These are phyloP conservation scores for Halcyon chelicuti DNA, from an alignment of 2,797 vertebrate species.

Conservation along the genomic window DNA sequence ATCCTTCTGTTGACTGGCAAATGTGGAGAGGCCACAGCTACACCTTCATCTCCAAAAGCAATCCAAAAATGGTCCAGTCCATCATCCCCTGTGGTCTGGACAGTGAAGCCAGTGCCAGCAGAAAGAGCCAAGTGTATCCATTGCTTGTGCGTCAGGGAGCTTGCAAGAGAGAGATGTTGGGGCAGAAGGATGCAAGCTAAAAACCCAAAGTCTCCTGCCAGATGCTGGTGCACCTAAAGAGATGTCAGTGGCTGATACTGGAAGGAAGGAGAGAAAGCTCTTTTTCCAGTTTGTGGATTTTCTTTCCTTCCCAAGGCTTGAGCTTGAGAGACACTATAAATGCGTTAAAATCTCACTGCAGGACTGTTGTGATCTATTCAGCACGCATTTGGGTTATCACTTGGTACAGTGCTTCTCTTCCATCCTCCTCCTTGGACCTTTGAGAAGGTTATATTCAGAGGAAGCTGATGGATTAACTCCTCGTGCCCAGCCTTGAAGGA, in stretches of 20 bases:
- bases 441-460: neutral
- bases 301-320: neutral
- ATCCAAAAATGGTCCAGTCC: neutral
- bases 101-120: neutral
- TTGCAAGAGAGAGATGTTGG: accelerated
- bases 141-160: neutral
- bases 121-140: neutral
- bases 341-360: neutral
- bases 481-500: neutral
- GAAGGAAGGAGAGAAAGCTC: neutral
- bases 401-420: neutral
- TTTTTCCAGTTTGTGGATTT: neutral
- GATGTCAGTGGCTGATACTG: neutral
- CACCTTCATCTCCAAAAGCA: neutral
- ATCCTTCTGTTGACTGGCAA: neutral
- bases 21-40: neutral
- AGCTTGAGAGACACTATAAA: neutral
- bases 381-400: neutral
- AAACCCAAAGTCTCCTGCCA: neutral
- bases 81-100: neutral
- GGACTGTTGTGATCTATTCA: neutral
- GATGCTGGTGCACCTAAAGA: neutral
- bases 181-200: neutral
- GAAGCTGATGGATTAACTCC: neutral
- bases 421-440: accelerated